Conservation (phyloP, 2,797 vertebrate species). For the Chaetophractus vellerosus region DNA sequence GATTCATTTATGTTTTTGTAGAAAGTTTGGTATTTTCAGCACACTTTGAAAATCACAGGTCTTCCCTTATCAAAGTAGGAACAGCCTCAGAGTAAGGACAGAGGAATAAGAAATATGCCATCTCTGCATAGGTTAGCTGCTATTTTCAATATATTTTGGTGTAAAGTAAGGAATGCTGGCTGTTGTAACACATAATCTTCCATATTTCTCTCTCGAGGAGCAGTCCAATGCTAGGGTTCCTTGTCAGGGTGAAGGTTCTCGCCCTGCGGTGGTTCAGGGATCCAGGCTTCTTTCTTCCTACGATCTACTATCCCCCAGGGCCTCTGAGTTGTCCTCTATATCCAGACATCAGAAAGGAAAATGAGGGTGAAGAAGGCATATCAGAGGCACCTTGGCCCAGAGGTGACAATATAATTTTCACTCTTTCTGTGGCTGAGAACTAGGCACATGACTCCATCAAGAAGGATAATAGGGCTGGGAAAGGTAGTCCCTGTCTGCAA, state of each 20-base stretch:
- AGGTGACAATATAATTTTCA: neutral
- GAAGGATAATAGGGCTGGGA: neutral
- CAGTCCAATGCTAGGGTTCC: neutral
- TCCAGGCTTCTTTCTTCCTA: neutral
- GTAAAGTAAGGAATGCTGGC: neutral
- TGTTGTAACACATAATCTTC: neutral
- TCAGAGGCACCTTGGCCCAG: neutral
- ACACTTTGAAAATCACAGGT: conserved; percentile 10
- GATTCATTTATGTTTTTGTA: neutral
- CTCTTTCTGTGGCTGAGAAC: neutral
- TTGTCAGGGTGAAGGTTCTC: neutral
- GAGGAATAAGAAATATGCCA: neutral
- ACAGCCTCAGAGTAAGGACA: neutral
- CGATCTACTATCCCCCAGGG: neutral
- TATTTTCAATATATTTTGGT: neutral
- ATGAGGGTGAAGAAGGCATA: neutral
- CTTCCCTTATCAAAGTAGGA: neutral
- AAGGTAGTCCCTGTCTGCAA: neutral
- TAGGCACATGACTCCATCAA: neutral
- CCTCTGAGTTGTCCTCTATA: neutral
- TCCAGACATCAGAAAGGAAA: conserved; percentile 27
- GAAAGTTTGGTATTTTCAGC: conserved; percentile 11
- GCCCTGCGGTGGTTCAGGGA: neutral
- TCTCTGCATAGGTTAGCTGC: neutral
- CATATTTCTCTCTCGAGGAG: neutral